phyloP scores from a whole-genome alignment of 2,797 vertebrate genomes.

The Smutsia gigantea region DNA sequence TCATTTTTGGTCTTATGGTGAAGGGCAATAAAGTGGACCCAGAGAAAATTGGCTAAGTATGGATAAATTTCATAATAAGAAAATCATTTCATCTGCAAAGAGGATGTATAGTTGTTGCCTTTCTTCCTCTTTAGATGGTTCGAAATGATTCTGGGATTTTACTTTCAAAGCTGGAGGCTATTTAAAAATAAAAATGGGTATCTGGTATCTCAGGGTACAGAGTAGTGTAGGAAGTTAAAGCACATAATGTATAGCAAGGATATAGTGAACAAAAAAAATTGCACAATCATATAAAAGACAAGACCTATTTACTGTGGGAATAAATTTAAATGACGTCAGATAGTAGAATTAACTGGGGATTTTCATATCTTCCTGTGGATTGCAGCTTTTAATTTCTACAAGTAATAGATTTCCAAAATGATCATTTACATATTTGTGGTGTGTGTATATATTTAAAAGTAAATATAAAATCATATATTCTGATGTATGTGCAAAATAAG shows the following conservation, averaged over 20 bases:
- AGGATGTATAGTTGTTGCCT: not conserved
- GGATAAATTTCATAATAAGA: slow-evolving; percentile 8
- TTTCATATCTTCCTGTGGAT: not conserved
- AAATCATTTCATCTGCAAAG: not conserved
- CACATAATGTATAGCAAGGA: not conserved
- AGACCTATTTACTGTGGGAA: not conserved
- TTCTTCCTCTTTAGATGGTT: not conserved
- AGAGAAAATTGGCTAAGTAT: not conserved
- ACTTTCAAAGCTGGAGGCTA: not conserved
- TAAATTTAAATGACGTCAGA: slow-evolving; percentile 19
- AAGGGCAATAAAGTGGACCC: not conserved
- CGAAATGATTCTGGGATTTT: slow-evolving; percentile 21
- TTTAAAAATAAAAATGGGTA: not conserved
- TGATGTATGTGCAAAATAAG: slow-evolving; percentile 49
- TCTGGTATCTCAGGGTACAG: not conserved
- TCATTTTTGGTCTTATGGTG: not conserved
- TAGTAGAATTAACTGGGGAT: not conserved
- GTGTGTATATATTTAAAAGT: not conserved
- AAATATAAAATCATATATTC: not conserved
- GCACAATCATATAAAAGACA: not conserved
- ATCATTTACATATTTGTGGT: not conserved
- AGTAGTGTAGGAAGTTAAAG: not conserved
- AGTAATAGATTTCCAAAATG: not conserved
- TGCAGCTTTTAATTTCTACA: not conserved
- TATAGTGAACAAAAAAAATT: not conserved